phyloP scores from a whole-genome alignment of 2,113 vertebrate species.

The Periophthalmus modestus region DNA sequence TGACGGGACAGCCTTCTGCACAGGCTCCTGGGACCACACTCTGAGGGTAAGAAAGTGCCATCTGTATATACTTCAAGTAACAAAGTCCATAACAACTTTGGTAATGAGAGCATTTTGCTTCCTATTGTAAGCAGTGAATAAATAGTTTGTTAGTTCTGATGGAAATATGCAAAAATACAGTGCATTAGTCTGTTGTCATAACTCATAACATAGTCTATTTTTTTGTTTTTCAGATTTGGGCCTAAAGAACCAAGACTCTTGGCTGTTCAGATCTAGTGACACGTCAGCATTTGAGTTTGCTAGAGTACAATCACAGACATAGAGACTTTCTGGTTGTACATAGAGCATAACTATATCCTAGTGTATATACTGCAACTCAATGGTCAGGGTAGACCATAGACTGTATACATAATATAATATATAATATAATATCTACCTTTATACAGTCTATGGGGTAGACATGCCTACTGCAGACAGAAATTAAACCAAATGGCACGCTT shows the following conservation, averaged over 20 bases:
- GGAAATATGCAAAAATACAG: too few species aligned
- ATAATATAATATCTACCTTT: too few species aligned
- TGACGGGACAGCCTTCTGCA: conserved; percentile 93
- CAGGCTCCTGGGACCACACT: conserved; percentile 98
- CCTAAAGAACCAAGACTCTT: conserved; percentile 53
- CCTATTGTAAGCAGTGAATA: background rate
- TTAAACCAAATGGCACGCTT: conserved; percentile 55
- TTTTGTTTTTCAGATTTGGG: conserved; percentile 72
- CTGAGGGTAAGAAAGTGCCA: conserved; percentile 81
- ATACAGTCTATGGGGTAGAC: too few species aligned
- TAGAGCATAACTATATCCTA: conserved; percentile 58
- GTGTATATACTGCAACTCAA: conserved; percentile 64
- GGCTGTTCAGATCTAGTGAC: conserved; percentile 39
- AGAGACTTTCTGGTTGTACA: conserved; percentile 65
- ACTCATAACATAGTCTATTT: background rate
- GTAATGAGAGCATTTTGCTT: background rate
- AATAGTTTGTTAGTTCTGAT: background rate
- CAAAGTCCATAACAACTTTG: background rate
- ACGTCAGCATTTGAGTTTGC: conserved; percentile 58
- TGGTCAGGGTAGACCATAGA: conserved; percentile 43
- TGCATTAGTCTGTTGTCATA: too few species aligned
- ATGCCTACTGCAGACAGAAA: conserved; percentile 46
- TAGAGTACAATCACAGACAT: conserved; percentile 69
- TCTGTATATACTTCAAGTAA: background rate
- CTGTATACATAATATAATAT: too few species aligned